phyloP scores from a whole-genome alignment of 2,888 invertebrate genomes.

The Trachelus stipa region DNA sequence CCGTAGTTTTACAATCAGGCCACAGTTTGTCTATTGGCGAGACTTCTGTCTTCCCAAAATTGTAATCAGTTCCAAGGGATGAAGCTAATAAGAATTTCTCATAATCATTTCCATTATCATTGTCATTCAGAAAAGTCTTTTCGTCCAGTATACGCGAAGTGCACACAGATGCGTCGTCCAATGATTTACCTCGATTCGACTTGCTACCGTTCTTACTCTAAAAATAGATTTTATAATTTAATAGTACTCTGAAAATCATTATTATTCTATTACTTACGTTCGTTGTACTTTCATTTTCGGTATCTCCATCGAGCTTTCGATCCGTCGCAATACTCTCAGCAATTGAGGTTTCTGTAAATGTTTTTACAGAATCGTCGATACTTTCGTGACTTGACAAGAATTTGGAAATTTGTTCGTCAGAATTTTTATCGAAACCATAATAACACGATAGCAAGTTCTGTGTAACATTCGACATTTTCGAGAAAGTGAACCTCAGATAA shows the following conservation, averaged over 20 bases:
- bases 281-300: conserved; percentile 25
- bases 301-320: not conserved
- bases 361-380: conserved; percentile 17
- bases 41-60: conserved; percentile 10
- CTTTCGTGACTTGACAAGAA: conserved; percentile 37
- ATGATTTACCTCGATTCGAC: conserved; percentile 13
- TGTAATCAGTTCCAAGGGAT: not conserved
- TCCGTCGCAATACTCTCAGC: not conserved
- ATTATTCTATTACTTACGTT: not conserved
- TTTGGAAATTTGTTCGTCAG: conserved; percentile 14
- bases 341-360: not conserved
- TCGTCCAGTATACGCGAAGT: conserved; percentile 31
- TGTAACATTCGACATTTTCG: conserved; percentile 40
- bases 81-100: not conserved
- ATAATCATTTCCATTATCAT: conserved; percentile 13
- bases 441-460: conserved; percentile 41
- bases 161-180: conserved; percentile 16
- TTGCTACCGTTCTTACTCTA: not conserved
- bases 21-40: not conserved
- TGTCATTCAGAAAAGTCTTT: conserved; percentile 19
- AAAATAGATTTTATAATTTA: not conserved
- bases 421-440: conserved; percentile 41
- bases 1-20: conserved; percentile 6
- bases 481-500: not conserved
- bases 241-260: not conserved